Conservation (phyloP, 2,888 invertebrate genomes). For the Zygaena filipendulae region DNA sequence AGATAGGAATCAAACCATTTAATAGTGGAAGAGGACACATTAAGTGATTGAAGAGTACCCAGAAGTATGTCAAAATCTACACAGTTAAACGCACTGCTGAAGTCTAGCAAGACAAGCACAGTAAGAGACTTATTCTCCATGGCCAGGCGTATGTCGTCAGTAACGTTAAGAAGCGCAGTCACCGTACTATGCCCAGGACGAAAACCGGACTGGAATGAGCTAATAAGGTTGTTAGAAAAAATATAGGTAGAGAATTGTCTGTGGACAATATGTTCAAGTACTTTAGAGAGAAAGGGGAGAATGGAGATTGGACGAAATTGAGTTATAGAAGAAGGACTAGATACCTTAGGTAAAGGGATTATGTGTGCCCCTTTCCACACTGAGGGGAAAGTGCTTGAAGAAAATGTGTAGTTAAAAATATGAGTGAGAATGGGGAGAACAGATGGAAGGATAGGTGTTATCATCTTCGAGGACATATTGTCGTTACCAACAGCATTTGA, state of each 20-base stretch:
- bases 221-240: background rate
- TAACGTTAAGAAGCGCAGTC: slow-evolving; percentile 8
- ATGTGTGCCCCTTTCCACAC: background rate
- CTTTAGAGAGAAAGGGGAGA: background rate
- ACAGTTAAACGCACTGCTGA: slow-evolving; percentile 7
- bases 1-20: slow-evolving; percentile 4
- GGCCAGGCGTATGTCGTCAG: slow-evolving; percentile 6
- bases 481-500: too few relatives aligned
- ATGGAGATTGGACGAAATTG: background rate
- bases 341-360: background rate
- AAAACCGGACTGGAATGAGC: background rate
- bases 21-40: background rate
- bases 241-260: background rate
- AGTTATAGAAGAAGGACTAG: background rate
- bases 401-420: background rate
- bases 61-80: slow-evolving; percentile 6
- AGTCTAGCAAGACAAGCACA: slow-evolving; percentile 5
- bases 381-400: background rate
- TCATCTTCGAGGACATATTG: too few relatives aligned
- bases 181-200: slow-evolving; percentile 4
- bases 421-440: background rate
- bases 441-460: too few relatives aligned
- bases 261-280: background rate
- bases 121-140: slow-evolving; percentile 8
- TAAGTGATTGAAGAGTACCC: background rate